A percentile compares a stretch with the other conserved stretches of the same genome.
Conservation (phyloP, 2,113 vertebrate genomes). For the Nesospiza acunhae region DNA sequence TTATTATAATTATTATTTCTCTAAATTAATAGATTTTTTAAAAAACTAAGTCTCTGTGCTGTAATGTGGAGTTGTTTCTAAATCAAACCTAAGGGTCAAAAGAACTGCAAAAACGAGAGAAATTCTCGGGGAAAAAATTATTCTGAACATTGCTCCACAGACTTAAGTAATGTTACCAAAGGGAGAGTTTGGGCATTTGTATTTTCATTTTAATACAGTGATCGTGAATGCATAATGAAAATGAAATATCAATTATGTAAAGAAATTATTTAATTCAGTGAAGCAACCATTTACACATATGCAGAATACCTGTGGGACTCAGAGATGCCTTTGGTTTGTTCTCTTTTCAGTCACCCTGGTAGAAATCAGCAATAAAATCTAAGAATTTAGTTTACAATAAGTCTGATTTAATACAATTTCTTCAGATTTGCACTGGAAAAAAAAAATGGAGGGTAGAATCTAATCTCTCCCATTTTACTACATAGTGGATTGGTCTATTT, state of each 20-base stretch:
- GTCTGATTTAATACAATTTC: background rate
- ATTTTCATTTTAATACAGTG: background rate
- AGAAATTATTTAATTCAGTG: background rate
- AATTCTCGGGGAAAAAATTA: background rate
- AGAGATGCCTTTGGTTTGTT: background rate
- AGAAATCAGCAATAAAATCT: background rate
- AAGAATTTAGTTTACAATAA: background rate
- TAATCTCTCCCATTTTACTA: background rate
- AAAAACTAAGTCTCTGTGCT: background rate
- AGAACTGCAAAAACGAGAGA: background rate
- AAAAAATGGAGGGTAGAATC: background rate
- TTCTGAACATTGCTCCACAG: background rate
- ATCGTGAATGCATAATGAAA: background rate
- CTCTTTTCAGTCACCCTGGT: background rate
- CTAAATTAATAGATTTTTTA: background rate
- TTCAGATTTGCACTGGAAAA: background rate
- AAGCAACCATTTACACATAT: background rate
- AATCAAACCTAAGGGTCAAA: background rate
- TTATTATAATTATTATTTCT: background rate
- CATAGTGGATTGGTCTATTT: background rate
- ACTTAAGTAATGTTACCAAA: background rate
- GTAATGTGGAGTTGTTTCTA: background rate
- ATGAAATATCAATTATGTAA: conserved; percentile 11
- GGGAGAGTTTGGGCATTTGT: background rate
- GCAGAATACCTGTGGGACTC: background rate